Evolutionary conservation across 2,113 vertebrate genomes (phyloP), one percentile per base, ranked within the genome.

Genomic region (Ancistrus triradiatus): DNA sequence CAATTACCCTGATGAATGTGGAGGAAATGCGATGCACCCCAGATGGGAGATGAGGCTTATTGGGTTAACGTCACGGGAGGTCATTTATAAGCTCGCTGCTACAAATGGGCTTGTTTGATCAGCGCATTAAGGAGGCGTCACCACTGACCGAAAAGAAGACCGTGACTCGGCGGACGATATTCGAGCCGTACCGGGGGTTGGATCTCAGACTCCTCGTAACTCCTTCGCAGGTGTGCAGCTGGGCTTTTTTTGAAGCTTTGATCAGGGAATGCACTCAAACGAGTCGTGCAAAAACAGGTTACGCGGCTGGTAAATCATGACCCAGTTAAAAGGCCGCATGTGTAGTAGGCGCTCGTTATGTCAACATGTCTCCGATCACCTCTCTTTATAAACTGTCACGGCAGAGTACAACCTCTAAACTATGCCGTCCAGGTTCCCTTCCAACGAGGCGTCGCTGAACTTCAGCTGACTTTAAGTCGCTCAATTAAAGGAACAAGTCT

Each of bases 1-100:
- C 83, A 85, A 87, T 89, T 87, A 88, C 84, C 80, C 83, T 88
- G 85, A 88, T 87, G 86, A 77, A 88, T 90, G 85, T 82, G 80
- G 78, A 84, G 84, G 79, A 76, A 80, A 82, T 70, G 80, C 68
- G 25, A 66, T 68, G 67, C 74, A 79, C n/a, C 56, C 71, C 48
- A 81, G 85, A 83, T 82, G 67, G 72, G 74, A 86, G 81, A 85
- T 81, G 76, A 83, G 77, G 59, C 78, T 83, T 83, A 87, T 80
- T 84, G 75, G 80, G 74, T 83, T 87, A 85, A 78, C 64, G 74
- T 69, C 78, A 58, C 68, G 77, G 69, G 55, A 78, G 79, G 78
- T 83, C 78, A 78, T 86, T 84, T 85, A 82, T 83, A 81, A 78
- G 74, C 73, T 57, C 69, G 46, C 66, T 76, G 78, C 74, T 81